A percentile compares a stretch with the other conserved stretches of the same genome.
These are phyloP conservation scores for Poecilus cupreus DNA, from an alignment of 2,888 invertebrate genomes.

Conservation along the genomic window DNA sequence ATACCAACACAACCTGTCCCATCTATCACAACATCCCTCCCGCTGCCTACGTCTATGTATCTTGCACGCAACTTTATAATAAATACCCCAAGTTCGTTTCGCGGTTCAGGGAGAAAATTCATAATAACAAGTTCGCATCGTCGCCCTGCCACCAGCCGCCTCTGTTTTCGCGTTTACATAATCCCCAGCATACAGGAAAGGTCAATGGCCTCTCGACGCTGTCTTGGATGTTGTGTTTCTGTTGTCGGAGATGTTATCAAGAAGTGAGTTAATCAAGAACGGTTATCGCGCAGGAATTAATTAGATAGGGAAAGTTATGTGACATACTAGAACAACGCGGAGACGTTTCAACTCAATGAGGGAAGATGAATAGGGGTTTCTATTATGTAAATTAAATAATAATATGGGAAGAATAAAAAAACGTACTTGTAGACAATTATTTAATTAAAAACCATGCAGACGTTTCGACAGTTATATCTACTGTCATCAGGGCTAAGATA, in stretches of 20 bases:
- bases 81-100: conserved; percentile 12
- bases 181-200: background rate
- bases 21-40: background rate
- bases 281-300: background rate
- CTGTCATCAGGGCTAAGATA: too few species aligned
- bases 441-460: too few species aligned
- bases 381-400: too few species aligned
- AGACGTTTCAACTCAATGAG: background rate
- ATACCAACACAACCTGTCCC: background rate
- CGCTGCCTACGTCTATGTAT: background rate
- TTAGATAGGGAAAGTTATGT: background rate
- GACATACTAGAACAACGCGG: background rate
- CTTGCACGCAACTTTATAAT: conserved; percentile 13
- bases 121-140: conserved; percentile 12
- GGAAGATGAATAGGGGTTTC: too few species aligned
- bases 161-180: background rate
- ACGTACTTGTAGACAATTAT: too few species aligned
- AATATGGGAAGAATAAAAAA: too few species aligned
- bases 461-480: too few species aligned
- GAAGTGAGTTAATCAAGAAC: background rate
- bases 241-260: background rate
- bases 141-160: background rate
- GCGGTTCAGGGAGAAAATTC: background rate
- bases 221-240: background rate
- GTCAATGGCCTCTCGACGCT: background rate